phyloP scores from a whole-genome alignment of 2,888 invertebrate species.

The Thera obeliscata region DNA sequence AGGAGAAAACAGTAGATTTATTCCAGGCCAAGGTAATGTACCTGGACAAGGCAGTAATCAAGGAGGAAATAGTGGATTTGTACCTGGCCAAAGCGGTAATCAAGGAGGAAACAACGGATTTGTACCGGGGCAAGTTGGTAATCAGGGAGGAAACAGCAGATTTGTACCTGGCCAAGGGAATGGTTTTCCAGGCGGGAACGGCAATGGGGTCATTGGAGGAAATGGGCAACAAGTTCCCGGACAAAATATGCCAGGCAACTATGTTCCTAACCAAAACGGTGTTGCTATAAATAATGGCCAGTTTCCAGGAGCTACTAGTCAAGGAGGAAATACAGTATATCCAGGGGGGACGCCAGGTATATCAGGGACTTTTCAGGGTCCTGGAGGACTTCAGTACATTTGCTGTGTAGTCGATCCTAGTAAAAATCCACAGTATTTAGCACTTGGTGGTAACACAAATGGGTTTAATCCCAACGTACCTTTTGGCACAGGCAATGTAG shows the following conservation, averaged over 20 bases:
- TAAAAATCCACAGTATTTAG: conserved; percentile 44
- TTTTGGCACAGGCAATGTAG: conserved; percentile 13
- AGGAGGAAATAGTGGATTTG: conserved; percentile 11
- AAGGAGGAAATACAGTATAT: conserved; percentile 17
- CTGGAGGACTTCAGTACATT: conserved; percentile 54
- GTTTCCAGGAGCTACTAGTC: conserved; percentile 3
- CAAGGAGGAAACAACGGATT: conserved; percentile 19
- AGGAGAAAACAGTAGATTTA: conserved; percentile 15
- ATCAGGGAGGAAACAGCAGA: conserved; percentile 7
- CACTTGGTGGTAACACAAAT: conserved; percentile 31
- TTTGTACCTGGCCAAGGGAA: conserved; percentile 15
- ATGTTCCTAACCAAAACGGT: neutral
- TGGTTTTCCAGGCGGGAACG: neutral
- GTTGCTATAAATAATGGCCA: neutral
- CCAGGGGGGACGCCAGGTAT: conserved; percentile 34
- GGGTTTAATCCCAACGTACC: conserved; percentile 18
- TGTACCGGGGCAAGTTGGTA: conserved; percentile 23
- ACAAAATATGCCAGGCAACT: neutral
- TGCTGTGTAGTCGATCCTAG: conserved; percentile 55
- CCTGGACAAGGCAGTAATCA: conserved; percentile 21
- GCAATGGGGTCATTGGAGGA: neutral
- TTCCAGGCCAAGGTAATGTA: conserved; percentile 16
- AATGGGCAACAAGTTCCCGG: neutral
- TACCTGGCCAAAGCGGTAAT: conserved; percentile 19
- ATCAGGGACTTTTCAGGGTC: conserved; percentile 50